Evolutionary conservation across 2,113 vertebrate species (phyloP).

Genomic region (Ancistrus triradiatus): DNA sequence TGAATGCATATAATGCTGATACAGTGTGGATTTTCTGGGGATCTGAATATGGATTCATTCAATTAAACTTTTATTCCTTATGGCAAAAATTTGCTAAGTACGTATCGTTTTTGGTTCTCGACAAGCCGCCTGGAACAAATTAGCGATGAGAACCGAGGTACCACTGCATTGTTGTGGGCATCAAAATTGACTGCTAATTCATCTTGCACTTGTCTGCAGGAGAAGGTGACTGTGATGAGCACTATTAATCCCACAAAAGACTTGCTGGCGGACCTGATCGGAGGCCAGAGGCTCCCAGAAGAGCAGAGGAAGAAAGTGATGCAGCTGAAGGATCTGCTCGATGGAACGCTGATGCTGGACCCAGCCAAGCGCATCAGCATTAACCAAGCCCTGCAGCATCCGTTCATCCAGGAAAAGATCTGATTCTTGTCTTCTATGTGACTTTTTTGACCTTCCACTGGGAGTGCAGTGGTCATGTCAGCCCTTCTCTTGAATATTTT

Average conservation of each 20-base stretch:
- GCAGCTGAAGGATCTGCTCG: conserved; percentile 96
- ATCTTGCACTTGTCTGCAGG: too few species aligned
- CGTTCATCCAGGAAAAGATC: conserved; percentile 95
- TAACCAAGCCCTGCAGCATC: conserved; percentile 98
- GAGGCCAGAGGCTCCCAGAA: conserved; percentile 94
- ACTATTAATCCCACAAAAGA: conserved; percentile 99
- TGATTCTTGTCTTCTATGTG: conserved; percentile 5
- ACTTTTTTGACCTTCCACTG: conserved; percentile 13
- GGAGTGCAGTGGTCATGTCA: conserved; percentile 4
- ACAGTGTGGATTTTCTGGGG: too few species aligned
- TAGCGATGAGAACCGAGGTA: too few species aligned
- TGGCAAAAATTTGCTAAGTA: too few species aligned
- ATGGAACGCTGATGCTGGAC: conserved; percentile 97
- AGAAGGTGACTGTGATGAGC: conserved; percentile 99
- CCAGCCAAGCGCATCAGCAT: conserved; percentile 98
- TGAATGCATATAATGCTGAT: too few species aligned
- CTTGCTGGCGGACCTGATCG: conserved; percentile 92
- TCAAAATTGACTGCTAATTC: too few species aligned
- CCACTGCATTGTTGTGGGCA: too few species aligned
- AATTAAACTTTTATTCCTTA: too few species aligned
- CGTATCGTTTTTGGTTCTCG: too few species aligned
- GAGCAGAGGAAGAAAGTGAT: conserved; percentile 99
- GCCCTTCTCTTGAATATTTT: neutral
- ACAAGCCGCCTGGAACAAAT: too few species aligned
- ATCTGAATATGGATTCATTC: too few species aligned